Evolutionary conservation across 2,797 vertebrate genomes (phyloP).

Genomic region (Megalops cyprinoides): DNA sequence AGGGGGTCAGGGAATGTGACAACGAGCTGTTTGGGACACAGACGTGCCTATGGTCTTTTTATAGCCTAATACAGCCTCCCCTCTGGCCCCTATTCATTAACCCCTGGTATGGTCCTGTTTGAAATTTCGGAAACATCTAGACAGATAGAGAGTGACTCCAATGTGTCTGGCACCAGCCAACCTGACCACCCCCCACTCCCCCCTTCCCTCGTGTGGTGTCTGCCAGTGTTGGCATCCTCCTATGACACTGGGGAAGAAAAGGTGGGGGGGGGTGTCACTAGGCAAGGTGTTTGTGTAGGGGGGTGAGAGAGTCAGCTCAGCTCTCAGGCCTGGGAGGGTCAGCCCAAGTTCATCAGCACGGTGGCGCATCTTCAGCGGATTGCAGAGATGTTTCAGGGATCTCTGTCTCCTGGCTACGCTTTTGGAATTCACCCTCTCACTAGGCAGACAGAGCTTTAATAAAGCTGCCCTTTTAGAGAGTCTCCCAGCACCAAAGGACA

Average conservation of each 20-base stretch:
- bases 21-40: background rate
- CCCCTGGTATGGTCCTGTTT: background rate
- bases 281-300: background rate
- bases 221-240: background rate
- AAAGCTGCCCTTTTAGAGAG: background rate
- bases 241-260: background rate
- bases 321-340: too few species aligned
- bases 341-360: background rate
- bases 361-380: background rate
- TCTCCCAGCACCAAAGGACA: too few species aligned
- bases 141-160: conserved; percentile 11
- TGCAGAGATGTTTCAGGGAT: too few species aligned
- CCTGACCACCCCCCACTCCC: background rate
- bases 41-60: background rate
- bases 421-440: background rate
- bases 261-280: background rate
- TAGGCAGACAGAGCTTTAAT: background rate
- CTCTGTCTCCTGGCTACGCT: background rate
- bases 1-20: conserved; percentile 13
- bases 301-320: background rate
- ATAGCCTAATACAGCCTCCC: too few species aligned
- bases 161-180: conserved; percentile 17
- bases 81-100: too few species aligned
- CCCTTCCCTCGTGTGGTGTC: conserved; percentile 2
- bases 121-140: background rate